Base-by-base conservation (phyloP, 2,113 vertebrate genomes). In the Larimichthys crocea region DNA sequence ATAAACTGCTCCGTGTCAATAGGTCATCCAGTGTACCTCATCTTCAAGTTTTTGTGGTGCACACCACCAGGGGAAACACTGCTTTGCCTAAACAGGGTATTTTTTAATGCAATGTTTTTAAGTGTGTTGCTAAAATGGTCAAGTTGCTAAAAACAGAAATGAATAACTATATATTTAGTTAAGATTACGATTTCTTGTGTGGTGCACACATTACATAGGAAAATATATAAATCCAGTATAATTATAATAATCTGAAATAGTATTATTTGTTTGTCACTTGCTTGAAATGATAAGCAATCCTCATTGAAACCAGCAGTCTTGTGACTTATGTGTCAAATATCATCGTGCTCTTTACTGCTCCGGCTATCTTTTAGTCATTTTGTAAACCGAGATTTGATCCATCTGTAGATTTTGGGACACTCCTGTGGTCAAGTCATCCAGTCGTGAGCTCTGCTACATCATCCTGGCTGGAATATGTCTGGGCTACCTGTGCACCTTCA, bases 391-490 rank as follows among this genome's bases (percentile, higher is more conserved):
- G 5, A 53, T 64, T 24, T 49, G 26, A 19, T 66, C 15, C 26
- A 3, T 65, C 5, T 64, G 10, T 57, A 94, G 98, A 82, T 99
- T 99, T 86, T 97, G 97, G 46, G 98, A 99, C 35, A 99, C 98
- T 0, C 98, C 98, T 0, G 98, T 99, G 66, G 98, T 99, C 61
- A 99, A 99, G 86, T 99, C 98, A 5, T 99, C 98, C 75, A 99
- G 98, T 85, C 94, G 98, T 55, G 98, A 99, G 84, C 97, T 99
- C 80, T 99, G 98, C 86, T 99, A 99, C 94, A 99, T 99, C 83
- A 99, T 99, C 80, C 94, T 99, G 57, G 98, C 96, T 0, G 98
- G 98, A 70, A 99, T 99, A 89, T 99, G 96, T 85, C 90, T 99
- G 87, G 96, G 98, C 42, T 99, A 99, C 92, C 84, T 99, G 71